A percentile compares a stretch with the other conserved stretches of the same genome.
These are phyloP conservation scores for Peromyscus polionotus DNA, from an alignment of 2,113 vertebrate genomes.

Conservation along the genomic window DNA sequence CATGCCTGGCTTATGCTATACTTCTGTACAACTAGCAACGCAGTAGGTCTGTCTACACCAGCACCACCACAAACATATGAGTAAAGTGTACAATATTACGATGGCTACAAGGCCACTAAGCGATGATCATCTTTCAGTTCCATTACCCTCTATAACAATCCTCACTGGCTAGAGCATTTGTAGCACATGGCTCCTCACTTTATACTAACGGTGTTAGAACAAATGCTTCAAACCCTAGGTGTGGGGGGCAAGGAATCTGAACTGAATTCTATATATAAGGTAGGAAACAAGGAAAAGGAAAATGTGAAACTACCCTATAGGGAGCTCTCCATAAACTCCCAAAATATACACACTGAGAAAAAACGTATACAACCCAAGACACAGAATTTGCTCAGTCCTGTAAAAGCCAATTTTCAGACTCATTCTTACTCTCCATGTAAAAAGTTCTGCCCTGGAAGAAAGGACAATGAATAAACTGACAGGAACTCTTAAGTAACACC, in stretches of 20 bases:
- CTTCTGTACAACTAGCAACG: neutral
- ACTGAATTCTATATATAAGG: neutral
- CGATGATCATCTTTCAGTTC: neutral
- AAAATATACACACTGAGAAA: neutral
- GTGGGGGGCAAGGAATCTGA: neutral
- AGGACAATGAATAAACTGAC: neutral
- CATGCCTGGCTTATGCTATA: neutral
- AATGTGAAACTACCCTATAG: neutral
- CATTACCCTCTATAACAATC: neutral
- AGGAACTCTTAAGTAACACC: constrained; percentile 28
- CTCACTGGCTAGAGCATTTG: neutral
- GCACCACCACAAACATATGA: neutral
- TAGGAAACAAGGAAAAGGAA: neutral
- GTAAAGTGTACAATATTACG: neutral
- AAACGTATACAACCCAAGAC: neutral
- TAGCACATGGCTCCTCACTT: neutral
- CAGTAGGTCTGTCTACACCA: neutral
- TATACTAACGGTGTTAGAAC: neutral
- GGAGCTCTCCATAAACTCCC: neutral
- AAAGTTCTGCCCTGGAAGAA: neutral
- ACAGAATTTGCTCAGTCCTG: neutral
- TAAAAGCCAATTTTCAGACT: neutral
- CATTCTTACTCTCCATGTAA: neutral
- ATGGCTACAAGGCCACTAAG: neutral
- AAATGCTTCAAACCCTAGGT: neutral